phyloP scores from a whole-genome alignment of 92 coral and sea anemone genomes.

The Heteractis magnifica region DNA sequence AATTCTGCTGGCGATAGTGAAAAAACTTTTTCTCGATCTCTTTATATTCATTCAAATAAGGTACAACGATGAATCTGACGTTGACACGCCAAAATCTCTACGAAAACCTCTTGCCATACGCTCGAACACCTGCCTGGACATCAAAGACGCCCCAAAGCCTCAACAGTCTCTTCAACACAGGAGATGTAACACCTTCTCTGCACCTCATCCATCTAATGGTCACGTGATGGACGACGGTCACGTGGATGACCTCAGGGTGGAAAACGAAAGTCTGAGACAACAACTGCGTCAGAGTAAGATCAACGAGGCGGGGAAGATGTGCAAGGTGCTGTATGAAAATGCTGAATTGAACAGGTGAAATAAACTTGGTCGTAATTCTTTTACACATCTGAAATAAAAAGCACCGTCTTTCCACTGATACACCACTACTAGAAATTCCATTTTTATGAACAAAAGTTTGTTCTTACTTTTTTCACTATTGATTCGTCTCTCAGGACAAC shows the following conservation, averaged over 20 bases:
- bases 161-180: constrained; percentile 22
- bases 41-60: neutral
- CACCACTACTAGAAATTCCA: too few relatives aligned
- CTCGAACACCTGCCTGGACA: constrained; percentile 49
- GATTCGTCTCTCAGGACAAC: neutral
- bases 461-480: neutral
- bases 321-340: constrained; percentile 69
- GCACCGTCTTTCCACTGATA: too few relatives aligned
- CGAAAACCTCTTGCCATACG: constrained; percentile 55
- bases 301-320: constrained; percentile 71
- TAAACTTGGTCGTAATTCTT: too few relatives aligned
- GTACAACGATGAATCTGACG: neutral
- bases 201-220: neutral
- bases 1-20: neutral
- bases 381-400: too few relatives aligned
- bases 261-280: constrained; percentile 57
- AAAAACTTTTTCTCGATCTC: neutral
- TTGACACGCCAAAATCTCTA: constrained; percentile 15
- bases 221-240: neutral
- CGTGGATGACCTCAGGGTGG: constrained; percentile 46
- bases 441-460: too few relatives aligned
- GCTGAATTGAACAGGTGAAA: constrained; percentile 58
- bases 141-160: constrained; percentile 13
- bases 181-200: constrained; percentile 35
- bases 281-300: constrained; percentile 64